Percentiles rank a stretch among this genome's conserved stretches.
phyloP scores from a whole-genome alignment of 2,113 vertebrate genomes.

The Candoia aspera region DNA sequence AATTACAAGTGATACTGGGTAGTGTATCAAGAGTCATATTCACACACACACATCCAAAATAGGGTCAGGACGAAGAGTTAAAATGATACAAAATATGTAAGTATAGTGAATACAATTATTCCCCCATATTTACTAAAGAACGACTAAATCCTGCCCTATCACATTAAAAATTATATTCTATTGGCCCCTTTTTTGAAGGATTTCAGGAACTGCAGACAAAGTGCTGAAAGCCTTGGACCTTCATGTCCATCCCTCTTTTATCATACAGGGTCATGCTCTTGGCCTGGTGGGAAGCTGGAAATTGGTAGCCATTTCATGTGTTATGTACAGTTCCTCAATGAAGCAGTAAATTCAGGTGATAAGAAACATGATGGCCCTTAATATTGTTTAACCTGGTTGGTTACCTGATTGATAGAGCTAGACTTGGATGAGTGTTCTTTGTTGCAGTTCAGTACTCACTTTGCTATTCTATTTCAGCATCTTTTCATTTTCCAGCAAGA shows the following conservation, averaged over 20 bases:
- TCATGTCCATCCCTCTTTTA: neutral
- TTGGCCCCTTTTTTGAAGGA: neutral
- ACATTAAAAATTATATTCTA: neutral
- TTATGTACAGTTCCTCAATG: neutral
- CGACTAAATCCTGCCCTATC: neutral
- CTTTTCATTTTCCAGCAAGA: neutral
- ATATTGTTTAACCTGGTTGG: neutral
- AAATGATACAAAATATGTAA: neutral
- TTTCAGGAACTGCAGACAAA: neutral
- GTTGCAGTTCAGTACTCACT: neutral
- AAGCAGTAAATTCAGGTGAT: neutral
- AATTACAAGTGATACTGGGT: neutral
- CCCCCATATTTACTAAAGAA: neutral
- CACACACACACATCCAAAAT: neutral
- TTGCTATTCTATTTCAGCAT: neutral
- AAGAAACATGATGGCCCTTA: neutral
- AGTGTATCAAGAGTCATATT: neutral
- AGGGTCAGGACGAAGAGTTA: neutral
- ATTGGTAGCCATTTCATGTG: neutral
- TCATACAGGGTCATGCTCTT: constrained; percentile 19
- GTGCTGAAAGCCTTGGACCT: neutral
- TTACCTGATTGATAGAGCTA: neutral
- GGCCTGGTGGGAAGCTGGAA: neutral
- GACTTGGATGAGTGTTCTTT: neutral
- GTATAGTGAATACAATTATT: neutral